A percentile compares a stretch with the other conserved stretches of the same genome.
Conservation (phyloP, 2,888 invertebrate species). For the Pegoplata infirma region DNA sequence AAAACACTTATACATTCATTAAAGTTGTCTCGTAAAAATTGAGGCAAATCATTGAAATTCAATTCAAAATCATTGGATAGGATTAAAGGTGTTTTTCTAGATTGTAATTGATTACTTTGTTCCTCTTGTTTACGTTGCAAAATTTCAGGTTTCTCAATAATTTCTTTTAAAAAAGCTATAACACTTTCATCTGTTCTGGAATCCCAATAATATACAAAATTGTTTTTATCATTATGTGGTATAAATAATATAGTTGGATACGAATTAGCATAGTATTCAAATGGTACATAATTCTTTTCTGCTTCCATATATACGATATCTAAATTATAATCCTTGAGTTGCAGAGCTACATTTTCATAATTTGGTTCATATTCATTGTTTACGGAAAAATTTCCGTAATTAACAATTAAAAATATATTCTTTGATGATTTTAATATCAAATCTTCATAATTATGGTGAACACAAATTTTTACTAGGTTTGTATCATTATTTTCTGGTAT, state of each 20-base stretch:
- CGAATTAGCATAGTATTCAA: slow-evolving; percentile 54
- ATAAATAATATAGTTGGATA: slow-evolving; percentile 57
- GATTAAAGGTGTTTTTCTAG: not conserved
- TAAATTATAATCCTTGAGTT: slow-evolving; percentile 56
- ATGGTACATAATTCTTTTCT: slow-evolving; percentile 55
- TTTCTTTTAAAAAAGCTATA: slow-evolving; percentile 37
- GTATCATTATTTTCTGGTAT: not conserved
- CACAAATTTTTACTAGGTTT: slow-evolving; percentile 50
- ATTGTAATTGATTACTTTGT: too few species aligned
- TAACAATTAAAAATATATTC: slow-evolving; percentile 53
- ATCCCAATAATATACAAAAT: slow-evolving; percentile 36
- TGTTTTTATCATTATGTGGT: slow-evolving; percentile 41
- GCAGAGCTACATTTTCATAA: slow-evolving; percentile 51
- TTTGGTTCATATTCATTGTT: slow-evolving; percentile 11
- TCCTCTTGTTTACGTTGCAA: not conserved
- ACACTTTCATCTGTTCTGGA: slow-evolving; percentile 43
- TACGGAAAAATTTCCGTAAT: slow-evolving; percentile 7
- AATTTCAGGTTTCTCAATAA: not conserved
- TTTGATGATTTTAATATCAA: slow-evolving; percentile 51
- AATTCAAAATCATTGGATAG: slow-evolving; percentile 3
- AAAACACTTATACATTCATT: slow-evolving; percentile 18
- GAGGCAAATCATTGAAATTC: slow-evolving; percentile 8
- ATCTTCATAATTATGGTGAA: slow-evolving; percentile 59
- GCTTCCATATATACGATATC: slow-evolving; percentile 64
- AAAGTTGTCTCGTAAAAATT: slow-evolving; percentile 36